Conservation (phyloP, 2,888 invertebrate genomes). For the Hirtodrosophila confusa region DNA sequence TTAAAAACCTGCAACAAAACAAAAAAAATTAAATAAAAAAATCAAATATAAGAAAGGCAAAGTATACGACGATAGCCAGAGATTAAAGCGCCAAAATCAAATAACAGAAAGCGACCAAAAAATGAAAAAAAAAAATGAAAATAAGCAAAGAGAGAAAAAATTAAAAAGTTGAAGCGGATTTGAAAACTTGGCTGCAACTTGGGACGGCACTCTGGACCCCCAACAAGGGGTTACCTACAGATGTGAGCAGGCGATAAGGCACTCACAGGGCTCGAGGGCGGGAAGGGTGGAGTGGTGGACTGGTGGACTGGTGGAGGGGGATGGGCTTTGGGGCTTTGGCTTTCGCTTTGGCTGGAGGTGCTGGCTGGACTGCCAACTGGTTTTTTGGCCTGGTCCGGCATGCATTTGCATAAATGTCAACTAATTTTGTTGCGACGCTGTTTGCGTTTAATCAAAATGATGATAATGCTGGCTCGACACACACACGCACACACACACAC, state of each 20-base stretch:
- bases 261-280: background rate
- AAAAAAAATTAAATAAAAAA: conserved; percentile 7
- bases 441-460: conserved; percentile 79
- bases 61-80: conserved; percentile 28
- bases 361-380: conserved; percentile 5
- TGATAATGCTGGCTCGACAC: conserved; percentile 50
- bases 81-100: conserved; percentile 65
- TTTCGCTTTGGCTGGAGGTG: no score
- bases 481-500: conserved; percentile 14
- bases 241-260: conserved; percentile 53
- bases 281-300: background rate
- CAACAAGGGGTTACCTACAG: conserved; percentile 58
- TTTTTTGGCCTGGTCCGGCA: conserved; percentile 39
- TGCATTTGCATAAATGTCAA: conserved; percentile 79
- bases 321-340: background rate
- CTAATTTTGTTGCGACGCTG: conserved; percentile 67
- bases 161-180: conserved; percentile 34
- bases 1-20: conserved; percentile 23
- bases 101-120: conserved; percentile 43
- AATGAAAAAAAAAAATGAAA: conserved; percentile 2
- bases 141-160: conserved; percentile 2
- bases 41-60: conserved; percentile 3
- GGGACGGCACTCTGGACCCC: background rate
- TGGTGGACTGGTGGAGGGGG: no score
- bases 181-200: conserved; percentile 24